Conservation (phyloP, 2,113 vertebrate genomes). For the Chamaea fasciata region DNA sequence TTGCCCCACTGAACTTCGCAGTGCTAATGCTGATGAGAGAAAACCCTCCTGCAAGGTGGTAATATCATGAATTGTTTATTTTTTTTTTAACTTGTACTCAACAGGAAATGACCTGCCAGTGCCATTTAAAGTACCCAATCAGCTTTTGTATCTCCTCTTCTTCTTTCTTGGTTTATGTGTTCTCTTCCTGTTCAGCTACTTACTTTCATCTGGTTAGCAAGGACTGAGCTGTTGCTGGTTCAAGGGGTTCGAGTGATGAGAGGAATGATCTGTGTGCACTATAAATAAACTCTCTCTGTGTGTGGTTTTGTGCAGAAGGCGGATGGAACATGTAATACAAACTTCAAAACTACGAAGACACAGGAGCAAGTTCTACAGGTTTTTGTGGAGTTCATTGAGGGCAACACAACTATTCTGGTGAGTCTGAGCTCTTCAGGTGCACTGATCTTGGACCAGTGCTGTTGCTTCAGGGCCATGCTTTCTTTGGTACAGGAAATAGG, state of each 20-base stretch:
- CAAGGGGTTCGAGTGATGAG: neutral
- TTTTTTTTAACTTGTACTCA: neutral
- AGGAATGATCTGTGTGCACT: neutral
- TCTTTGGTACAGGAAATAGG: neutral
- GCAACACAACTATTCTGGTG: conserved; percentile 83
- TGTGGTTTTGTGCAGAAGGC: conserved; percentile 77
- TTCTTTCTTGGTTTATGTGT: neutral
- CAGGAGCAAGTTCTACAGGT: conserved; percentile 85
- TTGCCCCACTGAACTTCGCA: neutral
- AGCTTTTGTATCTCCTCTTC: neutral
- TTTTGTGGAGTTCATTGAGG: conserved; percentile 88
- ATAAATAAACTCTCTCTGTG: neutral
- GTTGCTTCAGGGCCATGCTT: neutral
- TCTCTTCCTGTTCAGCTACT: neutral
- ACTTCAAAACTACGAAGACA: conserved; percentile 93
- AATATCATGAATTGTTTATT: neutral
- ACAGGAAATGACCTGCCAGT: neutral
- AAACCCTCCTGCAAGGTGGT: neutral
- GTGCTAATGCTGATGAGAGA: neutral
- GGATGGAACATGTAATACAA: conserved; percentile 90
- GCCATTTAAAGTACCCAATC: neutral
- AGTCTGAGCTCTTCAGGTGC: conserved; percentile 19
- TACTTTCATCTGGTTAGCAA: neutral
- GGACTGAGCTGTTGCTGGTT: neutral
- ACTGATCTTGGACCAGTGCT: neutral